Evolutionary conservation across 1,140 invertebrate genomes (phyloP).

Genomic region (Idris sp.): DNA sequence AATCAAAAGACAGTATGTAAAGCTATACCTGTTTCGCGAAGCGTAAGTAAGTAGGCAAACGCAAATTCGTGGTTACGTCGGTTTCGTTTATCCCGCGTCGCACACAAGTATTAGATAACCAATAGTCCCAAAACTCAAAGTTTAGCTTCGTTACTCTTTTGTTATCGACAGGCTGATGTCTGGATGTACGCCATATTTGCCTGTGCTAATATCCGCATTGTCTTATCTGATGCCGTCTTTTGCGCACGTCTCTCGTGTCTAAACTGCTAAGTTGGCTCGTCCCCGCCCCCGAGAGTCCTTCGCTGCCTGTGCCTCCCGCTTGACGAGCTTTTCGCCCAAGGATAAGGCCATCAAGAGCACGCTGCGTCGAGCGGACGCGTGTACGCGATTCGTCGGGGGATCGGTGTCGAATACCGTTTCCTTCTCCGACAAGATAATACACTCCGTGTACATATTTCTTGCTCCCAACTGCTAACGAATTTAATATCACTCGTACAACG

Average conservation of each 20-base stretch:
- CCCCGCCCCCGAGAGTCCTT: too few relatives aligned
- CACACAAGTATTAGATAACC: conserved; percentile 60
- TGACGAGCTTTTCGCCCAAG: conserved; percentile 69
- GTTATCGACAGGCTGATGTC: conserved; percentile 73
- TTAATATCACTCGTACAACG: conserved; percentile 53
- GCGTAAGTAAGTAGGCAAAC: conserved; percentile 51
- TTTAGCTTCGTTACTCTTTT: conserved; percentile 71
- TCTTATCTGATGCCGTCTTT: conserved; percentile 67
- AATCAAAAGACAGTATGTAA: conserved; percentile 56
- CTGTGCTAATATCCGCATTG: conserved; percentile 74
- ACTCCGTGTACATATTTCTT: conserved; percentile 57
- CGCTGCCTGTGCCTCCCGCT: too few relatives aligned
- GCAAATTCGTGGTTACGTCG: conserved; percentile 46
- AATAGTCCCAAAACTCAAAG: conserved; percentile 63
- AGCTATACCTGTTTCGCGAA: conserved; percentile 40
- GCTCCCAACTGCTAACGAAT: conserved; percentile 55
- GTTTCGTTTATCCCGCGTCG: conserved; percentile 45
- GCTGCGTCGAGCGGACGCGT: conserved; percentile 66
- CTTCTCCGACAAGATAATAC: conserved; percentile 53
- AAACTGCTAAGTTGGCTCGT: conserved; percentile 65
- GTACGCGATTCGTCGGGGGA: conserved; percentile 54
- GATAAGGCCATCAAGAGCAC: conserved; percentile 77
- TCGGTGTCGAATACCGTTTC: conserved; percentile 62
- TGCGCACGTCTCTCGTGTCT: conserved; percentile 67
- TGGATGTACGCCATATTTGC: conserved; percentile 70